Evolutionary conservation across 30 jellyfish, hydroid and myxozoan species (phyloP).

Genomic region (Haliclystus octoradiatus): DNA sequence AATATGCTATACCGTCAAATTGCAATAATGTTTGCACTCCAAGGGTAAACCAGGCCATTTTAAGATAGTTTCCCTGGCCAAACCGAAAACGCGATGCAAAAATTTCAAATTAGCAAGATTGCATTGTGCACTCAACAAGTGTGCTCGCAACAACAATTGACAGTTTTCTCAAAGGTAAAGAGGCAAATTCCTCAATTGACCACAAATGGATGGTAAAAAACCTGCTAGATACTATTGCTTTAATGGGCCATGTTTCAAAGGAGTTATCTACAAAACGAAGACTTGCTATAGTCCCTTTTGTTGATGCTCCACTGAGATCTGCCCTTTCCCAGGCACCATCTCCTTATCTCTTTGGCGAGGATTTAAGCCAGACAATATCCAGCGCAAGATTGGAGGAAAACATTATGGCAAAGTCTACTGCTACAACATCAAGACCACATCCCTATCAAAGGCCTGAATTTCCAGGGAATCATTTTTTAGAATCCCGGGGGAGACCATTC

Average conservation of each 20-base stretch:
- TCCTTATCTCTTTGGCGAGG: too few species aligned
- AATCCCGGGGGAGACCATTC: too few species aligned
- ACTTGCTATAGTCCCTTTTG: constrained; percentile 10
- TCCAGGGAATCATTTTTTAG: too few species aligned
- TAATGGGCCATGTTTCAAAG: constrained; percentile 21
- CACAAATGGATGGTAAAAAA: constrained; percentile 5
- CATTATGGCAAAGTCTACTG: too few species aligned
- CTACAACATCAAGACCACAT: too few species aligned
- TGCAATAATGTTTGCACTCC: constrained; percentile 11
- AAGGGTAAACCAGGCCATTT: constrained; percentile 9
- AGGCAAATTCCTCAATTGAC: constrained; percentile 4
- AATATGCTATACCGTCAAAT: too few species aligned
- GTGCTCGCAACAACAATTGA: constrained; percentile 18
- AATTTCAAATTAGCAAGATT: not conserved
- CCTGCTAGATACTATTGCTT: constrained; percentile 12
- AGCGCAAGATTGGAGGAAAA: too few species aligned
- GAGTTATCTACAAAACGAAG: constrained; percentile 11
- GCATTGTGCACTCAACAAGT: constrained; percentile 10
- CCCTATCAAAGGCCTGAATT: too few species aligned
- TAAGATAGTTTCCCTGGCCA: not conserved
- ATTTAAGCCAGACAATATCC: too few species aligned
- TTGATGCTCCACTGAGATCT: too few species aligned
- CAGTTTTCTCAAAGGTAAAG: constrained; percentile 11
- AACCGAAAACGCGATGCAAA: not conserved
- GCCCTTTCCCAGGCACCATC: too few species aligned